Evolutionary conservation across 2,113 vertebrate genomes (phyloP), one percentile per base, ranked within the genome.

Genomic region (Caranx ignobilis): DNA sequence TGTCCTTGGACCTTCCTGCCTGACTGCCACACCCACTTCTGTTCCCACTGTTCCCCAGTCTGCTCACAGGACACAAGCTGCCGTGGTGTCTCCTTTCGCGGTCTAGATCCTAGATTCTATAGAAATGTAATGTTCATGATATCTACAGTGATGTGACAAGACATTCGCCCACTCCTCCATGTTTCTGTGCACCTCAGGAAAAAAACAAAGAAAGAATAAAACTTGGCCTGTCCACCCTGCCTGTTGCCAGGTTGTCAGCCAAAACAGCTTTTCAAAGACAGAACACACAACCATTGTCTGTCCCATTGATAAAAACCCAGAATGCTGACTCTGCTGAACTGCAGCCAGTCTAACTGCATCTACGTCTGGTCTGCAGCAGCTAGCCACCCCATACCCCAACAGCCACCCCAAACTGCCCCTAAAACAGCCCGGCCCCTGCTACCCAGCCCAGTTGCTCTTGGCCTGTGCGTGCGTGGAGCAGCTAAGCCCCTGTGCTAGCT

Each of bases 311-410:
- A 85, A 91, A 89, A 87, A 63, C 61, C 59, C 66, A 87, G 80
- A 92, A 83, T 86, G 92, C 92, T 93, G 91, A 93, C 82, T 71
- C 39, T 60, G 86, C 90, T 87, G 77, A 86, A 89, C 76, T 31
- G 43, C 56, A 43, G 84, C 86, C 87, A 85, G 86, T 83, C 75
- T 59, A 78, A 88, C 35, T 11, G 31, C 76, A 69, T 85, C 69
- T 78, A 85, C 54, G 76, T 91, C 87, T 87, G 78, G 87, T 90
- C 70, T 70, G 75, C 62, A 64, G 77, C 83, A 71, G 60, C 67
- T 37, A 72, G 64, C 61, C 56, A 76, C 65, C 82, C 77, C 59
- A 43, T 75, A 88, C 67, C 82, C 73, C 76, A 55, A 77, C 89
- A 83, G 65, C 54, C 66, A 80, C 71, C 64, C 71, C 54, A 67